These are phyloP conservation scores for Morone chrysops DNA, from an alignment of 2,113 vertebrate species.

Conservation along the genomic window DNA sequence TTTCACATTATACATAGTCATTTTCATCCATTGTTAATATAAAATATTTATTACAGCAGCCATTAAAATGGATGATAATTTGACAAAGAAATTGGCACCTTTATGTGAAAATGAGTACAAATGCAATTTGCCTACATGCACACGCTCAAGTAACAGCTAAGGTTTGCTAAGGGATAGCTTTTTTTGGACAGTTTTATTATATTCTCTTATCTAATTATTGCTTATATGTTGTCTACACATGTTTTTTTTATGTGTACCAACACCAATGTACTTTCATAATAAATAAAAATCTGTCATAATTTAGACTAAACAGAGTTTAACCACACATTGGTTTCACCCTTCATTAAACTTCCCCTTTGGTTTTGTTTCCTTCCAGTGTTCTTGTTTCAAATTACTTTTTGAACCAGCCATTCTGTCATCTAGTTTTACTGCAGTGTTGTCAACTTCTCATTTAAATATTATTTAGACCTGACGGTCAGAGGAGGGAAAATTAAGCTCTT, in stretches of 20 bases:
- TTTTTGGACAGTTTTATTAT: not conserved
- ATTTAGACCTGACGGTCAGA: constrained; percentile 50
- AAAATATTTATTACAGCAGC: not conserved
- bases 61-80: not conserved
- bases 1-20: not conserved
- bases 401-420: constrained; percentile 48
- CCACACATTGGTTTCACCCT: not conserved
- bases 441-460: constrained; percentile 60
- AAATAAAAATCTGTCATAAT: constrained; percentile 1
- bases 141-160: not conserved
- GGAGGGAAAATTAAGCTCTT: constrained; percentile 52
- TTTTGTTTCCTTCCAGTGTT: constrained; percentile 12
- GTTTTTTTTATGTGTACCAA: not conserved
- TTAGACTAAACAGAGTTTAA: constrained; percentile 8
- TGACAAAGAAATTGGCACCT: not conserved
- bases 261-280: not conserved
- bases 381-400: constrained; percentile 38
- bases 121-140: not conserved
- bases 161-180: not conserved
- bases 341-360: constrained; percentile 1
- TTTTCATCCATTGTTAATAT: not conserved
- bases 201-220: not conserved
- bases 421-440: constrained; percentile 11
- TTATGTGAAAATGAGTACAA: not conserved
- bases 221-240: not conserved